phyloP scores from a whole-genome alignment of 2,888 invertebrate genomes.

The Tribolium freemani region DNA sequence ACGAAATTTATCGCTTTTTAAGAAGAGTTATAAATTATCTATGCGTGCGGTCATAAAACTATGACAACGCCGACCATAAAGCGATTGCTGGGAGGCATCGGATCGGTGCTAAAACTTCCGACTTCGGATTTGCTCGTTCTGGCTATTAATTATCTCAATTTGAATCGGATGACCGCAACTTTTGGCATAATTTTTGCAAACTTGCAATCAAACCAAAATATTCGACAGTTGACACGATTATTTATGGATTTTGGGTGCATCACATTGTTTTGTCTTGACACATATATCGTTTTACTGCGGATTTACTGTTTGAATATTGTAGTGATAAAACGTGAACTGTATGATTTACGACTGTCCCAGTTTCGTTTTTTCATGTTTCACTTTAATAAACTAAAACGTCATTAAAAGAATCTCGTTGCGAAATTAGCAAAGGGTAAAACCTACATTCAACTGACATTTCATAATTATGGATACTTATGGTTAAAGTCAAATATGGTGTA shows the following conservation, averaged over 20 bases:
- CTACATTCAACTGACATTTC: not conserved
- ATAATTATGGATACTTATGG: not conserved
- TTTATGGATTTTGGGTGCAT: too few relatives aligned
- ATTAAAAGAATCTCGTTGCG: not conserved
- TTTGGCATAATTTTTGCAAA: not conserved
- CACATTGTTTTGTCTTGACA: not conserved
- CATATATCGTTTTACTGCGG: not conserved
- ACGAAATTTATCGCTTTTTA: slow-evolving; percentile 26
- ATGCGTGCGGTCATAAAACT: slow-evolving; percentile 27
- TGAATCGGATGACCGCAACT: too few relatives aligned
- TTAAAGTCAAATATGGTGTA: not conserved
- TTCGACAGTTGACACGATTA: too few relatives aligned
- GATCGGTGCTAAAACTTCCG: not conserved
- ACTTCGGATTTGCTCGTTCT: not conserved
- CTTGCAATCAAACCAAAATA: not conserved
- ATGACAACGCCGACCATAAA: slow-evolving; percentile 23
- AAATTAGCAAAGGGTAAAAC: not conserved
- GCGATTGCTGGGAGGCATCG: slow-evolving; percentile 11
- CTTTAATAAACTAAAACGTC: not conserved
- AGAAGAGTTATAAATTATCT: slow-evolving; percentile 28
- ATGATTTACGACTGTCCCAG: slow-evolving; percentile 1
- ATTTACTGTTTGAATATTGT: not conserved
- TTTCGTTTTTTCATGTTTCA: not conserved
- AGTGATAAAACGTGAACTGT: not conserved
- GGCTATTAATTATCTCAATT: not conserved